Evolutionary conservation across 1,140 invertebrate species (phyloP).

Genomic region (Helicoverpa armigera): DNA sequence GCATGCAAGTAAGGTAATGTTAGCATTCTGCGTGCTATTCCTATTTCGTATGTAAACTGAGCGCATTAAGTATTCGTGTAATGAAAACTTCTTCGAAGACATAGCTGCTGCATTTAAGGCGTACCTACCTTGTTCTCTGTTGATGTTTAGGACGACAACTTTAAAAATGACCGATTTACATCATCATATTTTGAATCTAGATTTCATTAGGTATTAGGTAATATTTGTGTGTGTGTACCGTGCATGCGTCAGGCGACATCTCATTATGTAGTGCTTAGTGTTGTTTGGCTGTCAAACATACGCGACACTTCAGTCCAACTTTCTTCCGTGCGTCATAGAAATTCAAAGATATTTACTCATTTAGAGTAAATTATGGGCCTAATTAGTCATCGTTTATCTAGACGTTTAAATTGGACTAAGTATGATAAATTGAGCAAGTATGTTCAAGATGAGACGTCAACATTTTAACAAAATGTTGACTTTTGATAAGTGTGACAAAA

Average conservation of each 20-base stretch:
- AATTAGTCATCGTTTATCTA: conserved; percentile 81
- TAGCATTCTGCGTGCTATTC: not conserved
- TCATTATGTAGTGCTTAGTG: conserved; percentile 41
- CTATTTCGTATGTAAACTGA: not conserved
- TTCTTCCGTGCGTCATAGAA: conserved; percentile 72
- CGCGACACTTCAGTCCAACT: conserved; percentile 52
- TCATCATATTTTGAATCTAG: not conserved
- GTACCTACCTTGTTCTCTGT: too few species aligned
- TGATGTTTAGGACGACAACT: too few species aligned
- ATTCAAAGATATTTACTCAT: conserved; percentile 63
- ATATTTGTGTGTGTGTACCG: conserved; percentile 15
- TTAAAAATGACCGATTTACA: too few species aligned
- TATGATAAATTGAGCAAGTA: conserved; percentile 59
- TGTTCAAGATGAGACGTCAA: conserved; percentile 23
- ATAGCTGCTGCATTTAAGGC: too few species aligned
- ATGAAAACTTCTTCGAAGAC: too few species aligned
- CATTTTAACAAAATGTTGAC: conserved; percentile 25
- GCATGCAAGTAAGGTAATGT: not conserved
- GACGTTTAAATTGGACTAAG: conserved; percentile 67
- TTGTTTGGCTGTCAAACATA: conserved; percentile 62
- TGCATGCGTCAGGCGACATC: conserved; percentile 29
- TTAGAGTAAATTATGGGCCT: conserved; percentile 68
- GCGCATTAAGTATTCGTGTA: not conserved
- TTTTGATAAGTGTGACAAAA: conserved; percentile 31
- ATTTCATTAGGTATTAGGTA: conserved; percentile 31